Evolutionary conservation across 2,113 vertebrate species (phyloP).

Genomic region (Clarias batrachus): DNA sequence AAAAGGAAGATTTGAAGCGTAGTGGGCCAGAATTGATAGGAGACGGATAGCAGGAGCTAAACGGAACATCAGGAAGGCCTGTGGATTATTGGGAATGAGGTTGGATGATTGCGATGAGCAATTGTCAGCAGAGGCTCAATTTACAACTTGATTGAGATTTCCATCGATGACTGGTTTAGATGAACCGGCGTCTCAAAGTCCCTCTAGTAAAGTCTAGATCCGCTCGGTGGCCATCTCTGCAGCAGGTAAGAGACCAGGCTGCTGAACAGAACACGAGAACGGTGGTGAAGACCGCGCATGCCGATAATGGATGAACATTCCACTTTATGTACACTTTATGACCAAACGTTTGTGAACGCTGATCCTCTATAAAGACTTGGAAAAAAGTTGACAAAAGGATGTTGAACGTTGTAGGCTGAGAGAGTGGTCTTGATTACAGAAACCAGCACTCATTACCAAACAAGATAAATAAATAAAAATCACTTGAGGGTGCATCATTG

Average conservation of each 20-base stretch:
- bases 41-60: conserved; percentile 16
- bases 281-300: too few species aligned
- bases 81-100: conserved; percentile 4
- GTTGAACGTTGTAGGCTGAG: neutral
- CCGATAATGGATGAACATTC: too few species aligned
- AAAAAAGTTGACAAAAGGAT: neutral
- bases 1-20: conserved; percentile 14
- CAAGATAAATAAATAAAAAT: too few species aligned
- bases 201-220: neutral
- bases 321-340: too few species aligned
- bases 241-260: neutral
- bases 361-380: neutral
- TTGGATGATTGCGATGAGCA: conserved; percentile 17
- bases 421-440: too few species aligned
- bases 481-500: too few species aligned
- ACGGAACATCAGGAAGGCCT: conserved; percentile 12
- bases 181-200: conserved; percentile 11
- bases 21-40: conserved; percentile 5
- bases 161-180: conserved; percentile 43
- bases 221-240: neutral
- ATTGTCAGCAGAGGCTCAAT: conserved; percentile 6
- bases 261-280: too few species aligned
- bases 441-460: too few species aligned
- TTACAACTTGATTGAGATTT: conserved; percentile 23
- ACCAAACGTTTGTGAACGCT: neutral